Conservation (phyloP, 2,797 vertebrate species). For the Protosalanx chinensis region DNA sequence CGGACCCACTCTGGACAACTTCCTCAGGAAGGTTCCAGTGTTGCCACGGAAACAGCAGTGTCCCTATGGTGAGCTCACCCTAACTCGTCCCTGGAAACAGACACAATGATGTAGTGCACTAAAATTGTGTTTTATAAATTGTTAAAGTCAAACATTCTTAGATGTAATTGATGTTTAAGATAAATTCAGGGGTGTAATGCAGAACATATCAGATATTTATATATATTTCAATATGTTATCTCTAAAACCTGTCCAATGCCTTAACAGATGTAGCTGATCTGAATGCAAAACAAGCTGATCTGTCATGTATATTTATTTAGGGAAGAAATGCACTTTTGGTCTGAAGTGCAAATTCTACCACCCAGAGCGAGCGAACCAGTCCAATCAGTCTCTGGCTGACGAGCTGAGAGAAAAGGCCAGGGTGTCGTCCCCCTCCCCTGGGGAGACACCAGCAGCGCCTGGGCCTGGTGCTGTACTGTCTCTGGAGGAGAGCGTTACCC, state of each 20-base stretch:
- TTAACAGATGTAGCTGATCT: background rate
- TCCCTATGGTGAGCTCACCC: slow-evolving; percentile 84
- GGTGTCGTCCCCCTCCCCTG: slow-evolving; percentile 60
- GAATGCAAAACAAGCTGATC: background rate
- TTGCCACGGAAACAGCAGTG: slow-evolving; percentile 84
- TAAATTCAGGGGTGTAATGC: background rate
- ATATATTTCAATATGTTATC: background rate
- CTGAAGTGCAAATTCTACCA: slow-evolving; percentile 95
- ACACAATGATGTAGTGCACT: background rate
- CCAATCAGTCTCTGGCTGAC: slow-evolving; percentile 82
- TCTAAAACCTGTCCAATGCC: background rate
- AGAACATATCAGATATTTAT: background rate
- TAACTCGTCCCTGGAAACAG: background rate
- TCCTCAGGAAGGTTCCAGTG: slow-evolving; percentile 65
- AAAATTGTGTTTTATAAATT: background rate
- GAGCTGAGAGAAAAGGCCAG: slow-evolving; percentile 87
- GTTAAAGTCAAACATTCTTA: background rate
- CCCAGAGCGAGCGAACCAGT: slow-evolving; percentile 85
- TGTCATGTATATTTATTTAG: slow-evolving; percentile 55
- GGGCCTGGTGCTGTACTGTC: slow-evolving; percentile 38
- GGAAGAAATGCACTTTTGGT: slow-evolving; percentile 95
- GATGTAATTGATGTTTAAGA: background rate
- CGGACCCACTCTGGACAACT: slow-evolving; percentile 72
- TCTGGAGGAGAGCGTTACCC: slow-evolving; percentile 60
- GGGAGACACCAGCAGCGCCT: slow-evolving; percentile 15